Evolutionary conservation across 2,113 vertebrate genomes (phyloP).

Genomic region (Orientallactaga bullata): DNA sequence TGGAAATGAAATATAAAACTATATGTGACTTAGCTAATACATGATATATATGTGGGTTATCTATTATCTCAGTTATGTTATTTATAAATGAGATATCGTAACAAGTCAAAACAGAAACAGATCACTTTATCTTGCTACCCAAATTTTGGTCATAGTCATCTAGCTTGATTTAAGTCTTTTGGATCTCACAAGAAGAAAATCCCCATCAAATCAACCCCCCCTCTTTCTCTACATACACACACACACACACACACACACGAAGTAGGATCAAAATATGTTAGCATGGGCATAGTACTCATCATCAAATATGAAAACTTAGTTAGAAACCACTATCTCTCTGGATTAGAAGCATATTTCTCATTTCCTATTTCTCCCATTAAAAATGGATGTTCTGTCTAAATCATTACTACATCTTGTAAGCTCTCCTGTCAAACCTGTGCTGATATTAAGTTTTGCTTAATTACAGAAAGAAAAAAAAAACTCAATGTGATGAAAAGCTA

Average conservation of each 20-base stretch:
- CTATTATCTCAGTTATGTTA: neutral
- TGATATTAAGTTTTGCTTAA: conserved; percentile 47
- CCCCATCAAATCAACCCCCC: neutral
- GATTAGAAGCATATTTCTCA: neutral
- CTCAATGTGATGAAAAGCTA: conserved; percentile 13
- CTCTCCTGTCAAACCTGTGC: neutral
- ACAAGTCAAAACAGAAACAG: neutral
- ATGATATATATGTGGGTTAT: neutral
- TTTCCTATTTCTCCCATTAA: conserved; percentile 50
- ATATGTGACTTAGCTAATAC: neutral
- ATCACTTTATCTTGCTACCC: neutral
- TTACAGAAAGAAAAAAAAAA: conserved; percentile 65
- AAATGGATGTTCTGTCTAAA: neutral
- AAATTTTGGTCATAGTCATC: conserved; percentile 44
- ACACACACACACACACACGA: neutral
- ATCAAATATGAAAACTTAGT: neutral
- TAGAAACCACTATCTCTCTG: neutral
- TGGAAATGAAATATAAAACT: conserved; percentile 11
- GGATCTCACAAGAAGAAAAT: conserved; percentile 40
- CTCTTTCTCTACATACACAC: too few relatives aligned
- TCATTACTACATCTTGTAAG: neutral
- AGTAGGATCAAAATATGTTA: neutral
- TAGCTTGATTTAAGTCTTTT: conserved; percentile 34
- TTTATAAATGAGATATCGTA: conserved; percentile 21
- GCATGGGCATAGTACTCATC: neutral